A percentile compares a stretch with the other conserved stretches of the same genome.
phyloP scores from a whole-genome alignment of 2,797 vertebrate genomes.

The Enoplosus armatus region DNA sequence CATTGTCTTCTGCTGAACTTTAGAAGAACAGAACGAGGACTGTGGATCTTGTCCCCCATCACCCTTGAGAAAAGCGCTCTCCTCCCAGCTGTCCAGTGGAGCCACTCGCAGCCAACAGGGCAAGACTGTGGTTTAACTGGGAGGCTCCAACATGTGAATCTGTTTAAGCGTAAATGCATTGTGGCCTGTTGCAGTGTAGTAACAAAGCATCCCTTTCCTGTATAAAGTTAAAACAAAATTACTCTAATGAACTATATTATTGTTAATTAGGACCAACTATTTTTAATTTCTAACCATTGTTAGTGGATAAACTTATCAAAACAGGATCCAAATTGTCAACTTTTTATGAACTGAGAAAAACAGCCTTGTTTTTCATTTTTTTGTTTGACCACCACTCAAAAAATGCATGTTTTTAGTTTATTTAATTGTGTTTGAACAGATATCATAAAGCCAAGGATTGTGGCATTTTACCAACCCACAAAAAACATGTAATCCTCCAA shows the following conservation, averaged over 20 bases:
- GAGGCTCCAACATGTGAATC: neutral
- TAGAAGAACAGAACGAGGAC: too few relatives aligned
- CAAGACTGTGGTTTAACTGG: slow-evolving; percentile 1
- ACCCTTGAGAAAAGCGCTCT: neutral
- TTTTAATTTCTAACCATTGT: too few relatives aligned
- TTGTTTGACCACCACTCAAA: neutral
- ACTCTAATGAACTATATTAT: too few relatives aligned
- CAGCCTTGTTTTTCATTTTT: neutral
- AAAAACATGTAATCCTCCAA: neutral
- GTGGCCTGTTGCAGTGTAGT: neutral
- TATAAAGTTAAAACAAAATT: neutral
- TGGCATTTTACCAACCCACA: neutral
- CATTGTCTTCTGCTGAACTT: neutral
- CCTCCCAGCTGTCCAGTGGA: neutral
- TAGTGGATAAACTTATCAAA: too few relatives aligned
- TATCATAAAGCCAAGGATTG: neutral
- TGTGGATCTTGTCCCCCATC: too few relatives aligned
- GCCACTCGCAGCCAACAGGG: neutral
- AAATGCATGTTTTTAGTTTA: neutral
- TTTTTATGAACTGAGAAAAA: neutral
- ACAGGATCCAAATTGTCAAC: too few relatives aligned
- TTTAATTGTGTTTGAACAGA: neutral
- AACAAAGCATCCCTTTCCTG: neutral
- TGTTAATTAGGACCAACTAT: too few relatives aligned
- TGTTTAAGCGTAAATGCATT: slow-evolving; percentile 1